phyloP scores from a whole-genome alignment of 2,797 vertebrate genomes.

The Chloroceryle inda region DNA sequence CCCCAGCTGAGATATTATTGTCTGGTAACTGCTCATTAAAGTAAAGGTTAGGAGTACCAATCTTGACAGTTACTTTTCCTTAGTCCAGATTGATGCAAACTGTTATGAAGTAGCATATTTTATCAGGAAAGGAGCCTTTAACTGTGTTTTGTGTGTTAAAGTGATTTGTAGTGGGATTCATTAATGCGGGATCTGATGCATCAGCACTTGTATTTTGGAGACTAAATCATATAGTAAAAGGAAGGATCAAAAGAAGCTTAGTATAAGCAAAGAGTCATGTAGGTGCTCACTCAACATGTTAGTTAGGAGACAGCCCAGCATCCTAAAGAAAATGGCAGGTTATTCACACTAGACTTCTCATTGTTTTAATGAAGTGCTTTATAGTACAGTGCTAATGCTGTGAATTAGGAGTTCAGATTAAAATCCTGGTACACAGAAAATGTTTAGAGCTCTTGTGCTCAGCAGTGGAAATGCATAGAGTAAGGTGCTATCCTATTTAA shows the following conservation, averaged over 20 bases:
- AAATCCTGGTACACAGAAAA: background rate
- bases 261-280: background rate
- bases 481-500: background rate
- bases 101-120: background rate
- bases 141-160: background rate
- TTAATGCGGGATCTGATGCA: background rate
- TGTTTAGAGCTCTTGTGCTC: background rate
- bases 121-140: background rate
- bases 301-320: background rate
- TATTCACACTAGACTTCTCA: constrained; percentile 16
- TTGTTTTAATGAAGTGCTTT: background rate
- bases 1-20: background rate
- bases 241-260: background rate
- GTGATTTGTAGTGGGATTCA: background rate
- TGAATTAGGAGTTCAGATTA: background rate
- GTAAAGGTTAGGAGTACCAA: background rate
- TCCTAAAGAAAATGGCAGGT: background rate
- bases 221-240: background rate
- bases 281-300: background rate
- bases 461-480: background rate
- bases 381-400: background rate
- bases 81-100: background rate
- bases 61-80: background rate
- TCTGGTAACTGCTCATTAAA: constrained; percentile 22
- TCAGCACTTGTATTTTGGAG: background rate